A percentile compares a stretch with the other conserved stretches of the same genome.
Evolutionary conservation across 2,113 vertebrate species (phyloP).

Genomic region (Muntiacus reevesi): DNA sequence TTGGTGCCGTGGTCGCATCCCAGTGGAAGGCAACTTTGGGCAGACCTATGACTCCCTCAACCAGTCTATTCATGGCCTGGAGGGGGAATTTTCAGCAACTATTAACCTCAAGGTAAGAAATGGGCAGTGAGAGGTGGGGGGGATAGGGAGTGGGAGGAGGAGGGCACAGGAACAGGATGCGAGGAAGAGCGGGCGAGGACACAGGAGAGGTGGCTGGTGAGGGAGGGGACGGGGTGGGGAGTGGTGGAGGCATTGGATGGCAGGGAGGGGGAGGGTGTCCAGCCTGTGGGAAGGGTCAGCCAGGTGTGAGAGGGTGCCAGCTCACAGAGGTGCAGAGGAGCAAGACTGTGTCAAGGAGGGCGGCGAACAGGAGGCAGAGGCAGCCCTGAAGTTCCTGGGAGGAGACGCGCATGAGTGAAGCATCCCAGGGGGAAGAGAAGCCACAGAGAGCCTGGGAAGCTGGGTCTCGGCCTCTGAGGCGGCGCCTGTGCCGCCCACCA

Average conservation of each 20-base stretch:
- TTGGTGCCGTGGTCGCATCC: constrained; percentile 87
- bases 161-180: neutral
- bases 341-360: neutral
- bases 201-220: neutral
- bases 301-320: neutral
- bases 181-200: neutral
- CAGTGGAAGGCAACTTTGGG: constrained; percentile 93
- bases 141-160: neutral
- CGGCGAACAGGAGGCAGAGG: neutral
- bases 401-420: fast-evolving
- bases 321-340: neutral
- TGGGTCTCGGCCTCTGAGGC: neutral
- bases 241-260: fast-evolving
- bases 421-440: fast-evolving
- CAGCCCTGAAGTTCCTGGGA: neutral
- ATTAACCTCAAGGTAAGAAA: constrained; percentile 81
- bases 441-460: fast-evolving
- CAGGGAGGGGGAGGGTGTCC: too few relatives aligned
- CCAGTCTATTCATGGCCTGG: constrained; percentile 78
- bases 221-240: neutral
- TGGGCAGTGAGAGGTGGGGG: fast-evolving
- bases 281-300: neutral
- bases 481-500: neutral
- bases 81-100: constrained; percentile 80
- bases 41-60: constrained; percentile 86